phyloP scores from a whole-genome alignment of 2,888 invertebrate species.

The Octonoba sinensis region DNA sequence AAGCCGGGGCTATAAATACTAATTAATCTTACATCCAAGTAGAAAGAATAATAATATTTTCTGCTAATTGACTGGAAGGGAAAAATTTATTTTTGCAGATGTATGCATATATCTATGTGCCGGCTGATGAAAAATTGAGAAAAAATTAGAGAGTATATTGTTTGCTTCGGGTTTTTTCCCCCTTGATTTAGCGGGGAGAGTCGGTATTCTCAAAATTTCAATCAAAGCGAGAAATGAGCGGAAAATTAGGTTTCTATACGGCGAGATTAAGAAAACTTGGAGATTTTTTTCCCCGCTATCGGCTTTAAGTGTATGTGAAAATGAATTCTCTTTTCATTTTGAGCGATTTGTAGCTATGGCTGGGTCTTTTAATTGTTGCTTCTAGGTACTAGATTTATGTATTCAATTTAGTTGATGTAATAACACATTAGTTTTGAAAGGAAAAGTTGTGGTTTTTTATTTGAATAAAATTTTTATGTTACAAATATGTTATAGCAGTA shows the following conservation, averaged over 20 bases:
- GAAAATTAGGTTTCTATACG: slow-evolving; percentile 53
- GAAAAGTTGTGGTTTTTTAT: too few relatives aligned
- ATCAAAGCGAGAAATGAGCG: slow-evolving; percentile 52
- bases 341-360: neutral
- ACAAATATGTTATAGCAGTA: too few relatives aligned
- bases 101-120: slow-evolving; percentile 4
- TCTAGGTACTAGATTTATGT: neutral
- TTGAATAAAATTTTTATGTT: too few relatives aligned
- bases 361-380: slow-evolving; percentile 11
- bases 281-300: neutral
- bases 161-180: slow-evolving; percentile 11
- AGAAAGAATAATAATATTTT: slow-evolving; percentile 59
- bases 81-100: slow-evolving; percentile 47
- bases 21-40: slow-evolving; percentile 55
- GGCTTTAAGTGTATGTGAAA: neutral
- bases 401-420: too few relatives aligned
- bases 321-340: neutral
- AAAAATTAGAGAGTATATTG: slow-evolving; percentile 9
- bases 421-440: too few relatives aligned
- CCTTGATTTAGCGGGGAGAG: slow-evolving; percentile 3
- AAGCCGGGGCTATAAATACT: slow-evolving; percentile 57
- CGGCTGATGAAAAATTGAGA: slow-evolving; percentile 27
- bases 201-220: slow-evolving; percentile 50
- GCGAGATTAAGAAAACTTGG: slow-evolving; percentile 40
- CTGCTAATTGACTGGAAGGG: slow-evolving; percentile 61